Evolutionary conservation across 2,113 vertebrate species (phyloP).

Genomic region (Hucho hucho): DNA sequence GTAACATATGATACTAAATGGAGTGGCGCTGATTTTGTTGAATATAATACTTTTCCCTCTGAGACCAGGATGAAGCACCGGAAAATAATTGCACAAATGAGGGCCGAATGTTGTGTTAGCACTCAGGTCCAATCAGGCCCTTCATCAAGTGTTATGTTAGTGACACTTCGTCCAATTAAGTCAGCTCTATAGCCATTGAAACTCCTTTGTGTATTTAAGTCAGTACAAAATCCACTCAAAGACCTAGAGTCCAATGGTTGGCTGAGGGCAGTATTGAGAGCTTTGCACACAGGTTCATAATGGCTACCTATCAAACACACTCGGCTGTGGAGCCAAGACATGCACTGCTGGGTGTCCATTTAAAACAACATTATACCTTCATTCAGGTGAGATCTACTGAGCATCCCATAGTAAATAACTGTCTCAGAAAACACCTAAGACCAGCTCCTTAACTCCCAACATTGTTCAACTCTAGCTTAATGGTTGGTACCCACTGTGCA

Average conservation of each 20-base stretch:
- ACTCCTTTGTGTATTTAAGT: constrained; percentile 9
- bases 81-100: too few relatives aligned
- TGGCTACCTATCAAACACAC: constrained; percentile 31
- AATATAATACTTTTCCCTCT: too few relatives aligned
- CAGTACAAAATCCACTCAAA: neutral
- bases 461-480: too few relatives aligned
- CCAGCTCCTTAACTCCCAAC: too few relatives aligned
- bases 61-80: too few relatives aligned
- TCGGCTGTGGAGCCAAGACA: constrained; percentile 10
- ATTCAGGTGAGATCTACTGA: neutral
- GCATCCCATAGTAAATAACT: neutral
- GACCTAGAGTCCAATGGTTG: constrained; percentile 10
- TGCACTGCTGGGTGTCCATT: constrained; percentile 2
- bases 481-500: too few relatives aligned
- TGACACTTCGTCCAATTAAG: neutral
- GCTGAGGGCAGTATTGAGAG: constrained; percentile 19
- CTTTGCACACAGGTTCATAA: constrained; percentile 15
- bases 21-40: too few relatives aligned
- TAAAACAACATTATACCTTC: constrained; percentile 6
- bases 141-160: neutral
- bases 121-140: neutral
- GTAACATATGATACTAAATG: too few relatives aligned
- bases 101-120: too few relatives aligned
- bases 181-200: neutral
- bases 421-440: neutral